Percentiles rank a stretch among this genome's conserved stretches.
Evolutionary conservation across 2,113 vertebrate species (phyloP).

Genomic region (Epinephelus lanceolatus): DNA sequence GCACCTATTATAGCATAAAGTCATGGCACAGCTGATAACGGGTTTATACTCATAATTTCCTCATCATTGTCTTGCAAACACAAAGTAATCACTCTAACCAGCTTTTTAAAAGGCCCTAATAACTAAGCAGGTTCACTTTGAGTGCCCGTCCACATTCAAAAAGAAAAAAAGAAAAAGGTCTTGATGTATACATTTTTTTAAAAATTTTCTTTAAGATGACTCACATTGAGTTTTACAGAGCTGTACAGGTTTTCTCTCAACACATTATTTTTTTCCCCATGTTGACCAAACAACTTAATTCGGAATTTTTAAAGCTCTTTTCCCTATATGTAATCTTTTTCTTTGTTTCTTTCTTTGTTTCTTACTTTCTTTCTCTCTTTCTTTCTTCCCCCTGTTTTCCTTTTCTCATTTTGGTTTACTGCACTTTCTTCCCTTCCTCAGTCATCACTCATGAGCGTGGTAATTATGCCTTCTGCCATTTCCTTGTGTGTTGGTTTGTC

Average conservation of each 20-base stretch:
- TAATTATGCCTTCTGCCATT: constrained; percentile 93
- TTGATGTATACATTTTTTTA: not conserved
- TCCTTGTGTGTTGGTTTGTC: constrained; percentile 79
- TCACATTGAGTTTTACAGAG: not conserved
- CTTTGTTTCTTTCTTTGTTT: constrained; percentile 83
- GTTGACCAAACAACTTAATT: constrained; percentile 54
- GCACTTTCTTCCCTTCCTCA: constrained; percentile 90
- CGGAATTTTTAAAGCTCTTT: constrained; percentile 51
- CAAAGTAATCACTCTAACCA: not conserved
- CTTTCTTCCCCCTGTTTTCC: constrained; percentile 77
- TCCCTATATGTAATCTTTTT: constrained; percentile 85
- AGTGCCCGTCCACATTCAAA: not conserved
- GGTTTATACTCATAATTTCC: constrained; percentile 3
- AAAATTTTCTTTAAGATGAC: not conserved
- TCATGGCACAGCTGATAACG: constrained; percentile 1
- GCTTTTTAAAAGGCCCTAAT: not conserved
- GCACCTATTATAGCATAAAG: not conserved
- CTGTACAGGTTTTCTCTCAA: constrained; percentile 21
- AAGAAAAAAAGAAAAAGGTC: not conserved
- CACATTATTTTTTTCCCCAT: constrained; percentile 17
- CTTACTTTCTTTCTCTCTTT: constrained; percentile 83
- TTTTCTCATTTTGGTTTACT: constrained; percentile 87
- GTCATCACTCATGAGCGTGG: constrained; percentile 96
- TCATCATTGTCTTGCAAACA: constrained; percentile 3
- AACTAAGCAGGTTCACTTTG: not conserved